These are phyloP conservation scores for Archocentrus centrarchus DNA, from an alignment of 2,113 vertebrate species.

Conservation along the genomic window DNA sequence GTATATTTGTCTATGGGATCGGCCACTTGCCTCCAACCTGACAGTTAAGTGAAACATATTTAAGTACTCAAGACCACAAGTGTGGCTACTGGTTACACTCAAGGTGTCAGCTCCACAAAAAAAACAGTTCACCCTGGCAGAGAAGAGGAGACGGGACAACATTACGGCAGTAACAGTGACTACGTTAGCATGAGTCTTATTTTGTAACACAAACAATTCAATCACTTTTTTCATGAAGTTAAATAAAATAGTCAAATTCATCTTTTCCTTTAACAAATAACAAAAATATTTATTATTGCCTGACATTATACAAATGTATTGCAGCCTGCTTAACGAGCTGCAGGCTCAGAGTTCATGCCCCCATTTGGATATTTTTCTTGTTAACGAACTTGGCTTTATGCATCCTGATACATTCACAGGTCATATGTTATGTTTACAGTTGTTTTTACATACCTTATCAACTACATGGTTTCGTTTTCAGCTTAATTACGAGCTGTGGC, in stretches of 20 bases:
- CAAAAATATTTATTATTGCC: neutral
- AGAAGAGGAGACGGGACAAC: neutral
- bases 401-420: neutral
- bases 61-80: neutral
- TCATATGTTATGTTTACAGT: neutral
- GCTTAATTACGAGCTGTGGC: neutral
- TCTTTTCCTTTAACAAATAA: neutral
- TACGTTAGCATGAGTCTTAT: too few species aligned
- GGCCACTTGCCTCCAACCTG: neutral
- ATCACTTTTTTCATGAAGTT: too few species aligned
- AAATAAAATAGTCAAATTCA: neutral
- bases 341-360: neutral
- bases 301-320: neutral
- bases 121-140: neutral
- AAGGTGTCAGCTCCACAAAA: neutral
- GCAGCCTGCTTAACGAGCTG: neutral
- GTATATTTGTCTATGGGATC: neutral
- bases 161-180: neutral
- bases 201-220: too few species aligned
- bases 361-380: neutral
- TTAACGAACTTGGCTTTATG: neutral
- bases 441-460: neutral
- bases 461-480: constrained; percentile 1
- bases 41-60: constrained; percentile 5
- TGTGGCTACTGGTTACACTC: neutral